A percentile compares a stretch with the other conserved stretches of the same genome.
phyloP scores from a whole-genome alignment of 2,888 invertebrate species.

The Drosophila macrospina region DNA sequence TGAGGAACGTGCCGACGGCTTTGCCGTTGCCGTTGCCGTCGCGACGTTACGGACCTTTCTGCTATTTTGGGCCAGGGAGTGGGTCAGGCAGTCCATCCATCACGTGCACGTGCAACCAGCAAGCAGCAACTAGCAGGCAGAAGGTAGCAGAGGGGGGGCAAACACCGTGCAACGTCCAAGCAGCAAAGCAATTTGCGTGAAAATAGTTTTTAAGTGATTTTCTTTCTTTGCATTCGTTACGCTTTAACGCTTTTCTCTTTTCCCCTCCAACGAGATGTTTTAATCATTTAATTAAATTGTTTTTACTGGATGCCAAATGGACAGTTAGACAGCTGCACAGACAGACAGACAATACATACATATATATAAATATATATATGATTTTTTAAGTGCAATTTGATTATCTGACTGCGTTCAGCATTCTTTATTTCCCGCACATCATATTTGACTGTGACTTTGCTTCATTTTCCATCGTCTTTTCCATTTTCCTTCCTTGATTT shows the following conservation, averaged over 20 bases:
- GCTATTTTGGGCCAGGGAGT: constrained; percentile 11
- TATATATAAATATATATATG: too few relatives aligned
- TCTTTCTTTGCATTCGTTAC: constrained; percentile 28
- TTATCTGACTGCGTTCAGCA: constrained; percentile 24
- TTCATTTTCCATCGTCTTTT: background rate
- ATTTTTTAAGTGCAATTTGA: too few relatives aligned
- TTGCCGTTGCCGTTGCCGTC: constrained; percentile 37
- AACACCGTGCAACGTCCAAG: constrained; percentile 11
- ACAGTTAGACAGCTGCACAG: constrained; percentile 6
- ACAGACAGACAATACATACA: too few relatives aligned
- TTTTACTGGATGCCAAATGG: background rate
- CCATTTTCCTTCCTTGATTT: constrained; percentile 4
- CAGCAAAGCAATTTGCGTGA: constrained; percentile 63
- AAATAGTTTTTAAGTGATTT: constrained; percentile 73
- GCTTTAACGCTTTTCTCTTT: background rate
- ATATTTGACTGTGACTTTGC: constrained; percentile 1
- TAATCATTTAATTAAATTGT: constrained; percentile 53
- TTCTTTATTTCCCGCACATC: constrained; percentile 21
- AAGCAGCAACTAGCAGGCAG: background rate
- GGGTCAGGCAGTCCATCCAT: constrained; percentile 66
- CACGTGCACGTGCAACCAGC: constrained; percentile 65
- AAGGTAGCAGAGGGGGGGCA: background rate
- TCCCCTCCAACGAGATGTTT: constrained; percentile 4
- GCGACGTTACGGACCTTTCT: constrained; percentile 7
- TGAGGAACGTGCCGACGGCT: constrained; percentile 62